Conservation (phyloP, 1,140 invertebrate genomes). For the Vanessa tameamea region DNA sequence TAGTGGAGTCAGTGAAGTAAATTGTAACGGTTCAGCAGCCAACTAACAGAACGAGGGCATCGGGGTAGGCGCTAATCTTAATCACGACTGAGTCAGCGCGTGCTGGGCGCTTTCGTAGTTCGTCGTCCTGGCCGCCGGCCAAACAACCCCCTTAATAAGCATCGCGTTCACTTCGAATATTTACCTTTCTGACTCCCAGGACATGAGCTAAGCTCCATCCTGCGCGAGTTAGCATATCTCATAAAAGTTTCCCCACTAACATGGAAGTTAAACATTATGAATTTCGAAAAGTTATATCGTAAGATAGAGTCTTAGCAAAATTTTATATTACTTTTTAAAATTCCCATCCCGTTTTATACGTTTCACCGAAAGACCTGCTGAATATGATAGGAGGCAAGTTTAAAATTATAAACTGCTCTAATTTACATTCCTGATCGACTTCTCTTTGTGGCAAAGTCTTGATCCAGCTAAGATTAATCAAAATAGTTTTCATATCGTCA, state of each 20-base stretch:
- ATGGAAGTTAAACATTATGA: constrained; percentile 33
- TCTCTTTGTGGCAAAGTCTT: constrained; percentile 3
- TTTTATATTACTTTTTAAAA: constrained; percentile 24
- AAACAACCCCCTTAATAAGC: constrained; percentile 53
- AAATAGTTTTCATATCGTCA: constrained; percentile 9
- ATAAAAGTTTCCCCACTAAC: constrained; percentile 33
- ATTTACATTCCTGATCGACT: constrained; percentile 5
- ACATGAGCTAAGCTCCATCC: constrained; percentile 15
- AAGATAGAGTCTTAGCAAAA: constrained; percentile 18
- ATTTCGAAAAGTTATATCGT: constrained; percentile 30
- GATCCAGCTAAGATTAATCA: constrained; percentile 2
- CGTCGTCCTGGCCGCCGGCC: constrained; percentile 43
- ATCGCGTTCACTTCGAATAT: constrained; percentile 41
- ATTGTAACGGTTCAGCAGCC: neutral
- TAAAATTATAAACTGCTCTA: neutral
- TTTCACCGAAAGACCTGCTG: constrained; percentile 1
- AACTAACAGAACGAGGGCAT: constrained; percentile 6
- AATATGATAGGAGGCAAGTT: too few relatives aligned
- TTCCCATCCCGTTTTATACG: constrained; percentile 8
- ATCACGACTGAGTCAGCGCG: constrained; percentile 40
- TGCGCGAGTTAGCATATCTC: constrained; percentile 24
- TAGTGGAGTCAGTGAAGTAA: constrained; percentile 6
- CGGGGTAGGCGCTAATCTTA: constrained; percentile 42
- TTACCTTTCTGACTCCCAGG: constrained; percentile 24
- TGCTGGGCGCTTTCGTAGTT: constrained; percentile 37